phyloP scores from a whole-genome alignment of 2,888 invertebrate species.

The Nemurella pictetii region DNA sequence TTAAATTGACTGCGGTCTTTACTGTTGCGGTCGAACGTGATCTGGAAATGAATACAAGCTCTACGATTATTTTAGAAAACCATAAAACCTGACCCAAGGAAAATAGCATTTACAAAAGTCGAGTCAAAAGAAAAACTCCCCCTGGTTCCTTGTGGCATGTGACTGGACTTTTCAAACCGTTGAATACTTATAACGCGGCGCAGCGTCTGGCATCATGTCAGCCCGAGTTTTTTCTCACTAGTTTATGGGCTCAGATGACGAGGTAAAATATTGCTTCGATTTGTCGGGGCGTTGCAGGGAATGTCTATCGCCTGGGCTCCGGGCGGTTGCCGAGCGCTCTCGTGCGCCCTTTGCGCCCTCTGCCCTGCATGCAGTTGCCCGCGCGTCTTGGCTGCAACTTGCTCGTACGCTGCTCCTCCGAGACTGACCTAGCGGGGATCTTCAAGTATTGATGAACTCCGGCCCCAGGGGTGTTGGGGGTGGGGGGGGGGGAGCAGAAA shows the following conservation, averaged over 20 bases:
- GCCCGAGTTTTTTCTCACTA: background rate
- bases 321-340: background rate
- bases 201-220: background rate
- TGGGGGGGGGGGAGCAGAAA: background rate
- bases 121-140: background rate
- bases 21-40: slow-evolving; percentile 7
- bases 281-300: slow-evolving; percentile 6
- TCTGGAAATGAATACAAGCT: slow-evolving; percentile 15
- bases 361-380: background rate
- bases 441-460: background rate
- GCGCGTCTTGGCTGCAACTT: background rate
- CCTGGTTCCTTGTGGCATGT: background rate
- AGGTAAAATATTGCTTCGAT: slow-evolving; percentile 12
- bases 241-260: background rate
- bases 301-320: slow-evolving; percentile 9
- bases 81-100: slow-evolving; percentile 27
- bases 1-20: slow-evolving; percentile 19
- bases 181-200: background rate
- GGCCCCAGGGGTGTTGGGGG: background rate
- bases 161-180: slow-evolving; percentile 1
- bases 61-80: slow-evolving; percentile 25
- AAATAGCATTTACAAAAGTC: slow-evolving; percentile 14
- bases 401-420: background rate
- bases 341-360: background rate
- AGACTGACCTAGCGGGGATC: background rate